A percentile compares a stretch with the other conserved stretches of the same genome.
These are phyloP conservation scores for Paragorgia papillata DNA, from an alignment of 92 coral and sea anemone species.

Conservation along the genomic window DNA sequence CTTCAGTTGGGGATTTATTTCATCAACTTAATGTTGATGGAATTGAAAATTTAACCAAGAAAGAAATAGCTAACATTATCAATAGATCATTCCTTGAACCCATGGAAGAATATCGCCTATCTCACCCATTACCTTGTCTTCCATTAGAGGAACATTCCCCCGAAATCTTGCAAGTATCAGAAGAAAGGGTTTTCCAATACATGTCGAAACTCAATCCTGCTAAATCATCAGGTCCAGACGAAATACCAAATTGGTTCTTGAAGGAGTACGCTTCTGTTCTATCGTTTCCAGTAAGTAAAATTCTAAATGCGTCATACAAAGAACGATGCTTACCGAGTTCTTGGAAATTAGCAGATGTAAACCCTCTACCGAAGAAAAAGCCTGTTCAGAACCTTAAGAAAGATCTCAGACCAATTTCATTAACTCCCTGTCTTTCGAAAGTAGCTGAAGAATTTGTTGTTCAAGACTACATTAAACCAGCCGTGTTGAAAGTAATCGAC, in stretches of 20 bases:
- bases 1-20: no score
- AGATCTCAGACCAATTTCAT: slow-evolving; percentile 57
- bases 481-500: no score
- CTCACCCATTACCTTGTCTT: slow-evolving; percentile 27
- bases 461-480: slow-evolving; percentile 39
- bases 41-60: not conserved
- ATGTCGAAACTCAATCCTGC: slow-evolving; percentile 40
- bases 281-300: slow-evolving; percentile 38
- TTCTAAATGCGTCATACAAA: slow-evolving; percentile 49
- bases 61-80: slow-evolving; percentile 43
- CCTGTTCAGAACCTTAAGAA: slow-evolving; percentile 53
- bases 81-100: slow-evolving; percentile 53
- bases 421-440: slow-evolving; percentile 56
- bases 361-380: slow-evolving; percentile 57
- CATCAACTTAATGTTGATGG: no score
- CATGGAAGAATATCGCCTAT: slow-evolving; percentile 47
- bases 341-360: slow-evolving; percentile 53
- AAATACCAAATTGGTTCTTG: slow-evolving; percentile 43
- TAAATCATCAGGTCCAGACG: slow-evolving; percentile 45
- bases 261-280: slow-evolving; percentile 46
- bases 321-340: slow-evolving; percentile 51
- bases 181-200: slow-evolving; percentile 41
- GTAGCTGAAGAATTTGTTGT: slow-evolving; percentile 55
- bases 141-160: slow-evolving; percentile 50
- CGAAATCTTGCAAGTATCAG: slow-evolving; percentile 37